These are phyloP conservation scores for Athalia rosae DNA, from an alignment of 2,888 invertebrate species.

Conservation along the genomic window DNA sequence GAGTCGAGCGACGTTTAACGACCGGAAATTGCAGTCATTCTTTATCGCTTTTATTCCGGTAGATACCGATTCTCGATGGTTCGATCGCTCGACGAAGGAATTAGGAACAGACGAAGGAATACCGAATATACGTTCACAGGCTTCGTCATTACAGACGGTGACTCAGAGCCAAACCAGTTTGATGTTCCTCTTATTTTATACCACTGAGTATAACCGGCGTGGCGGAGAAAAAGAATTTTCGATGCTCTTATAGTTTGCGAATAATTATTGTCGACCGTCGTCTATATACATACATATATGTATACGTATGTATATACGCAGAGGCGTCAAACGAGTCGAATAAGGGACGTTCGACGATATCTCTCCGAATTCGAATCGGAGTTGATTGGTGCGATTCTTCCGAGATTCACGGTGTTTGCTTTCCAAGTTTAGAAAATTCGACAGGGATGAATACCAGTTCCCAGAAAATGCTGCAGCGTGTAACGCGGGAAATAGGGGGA, in stretches of 20 bases:
- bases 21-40: conserved; percentile 58
- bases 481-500: conserved; percentile 24
- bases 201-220: conserved; percentile 55
- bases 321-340: neutral
- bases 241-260: conserved; percentile 2
- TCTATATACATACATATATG: neutral
- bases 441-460: conserved; percentile 67
- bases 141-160: conserved; percentile 70
- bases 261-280: conserved; percentile 47
- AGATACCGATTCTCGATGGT: conserved; percentile 31
- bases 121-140: conserved; percentile 33
- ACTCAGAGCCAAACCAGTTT: conserved; percentile 71
- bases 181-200: conserved; percentile 59
- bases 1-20: conserved; percentile 47
- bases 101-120: conserved; percentile 4
- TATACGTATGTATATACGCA: neutral
- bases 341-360: neutral
- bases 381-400: conserved; percentile 54
- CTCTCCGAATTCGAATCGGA: conserved; percentile 57
- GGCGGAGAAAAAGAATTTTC: neutral
- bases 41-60: conserved; percentile 34
- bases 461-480: conserved; percentile 60
- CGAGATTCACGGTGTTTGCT: conserved; percentile 61
- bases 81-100: conserved; percentile 27
- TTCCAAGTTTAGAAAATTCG: conserved; percentile 58